Conservation (phyloP, 2,113 vertebrate species). For the Catharus bicknelli region DNA sequence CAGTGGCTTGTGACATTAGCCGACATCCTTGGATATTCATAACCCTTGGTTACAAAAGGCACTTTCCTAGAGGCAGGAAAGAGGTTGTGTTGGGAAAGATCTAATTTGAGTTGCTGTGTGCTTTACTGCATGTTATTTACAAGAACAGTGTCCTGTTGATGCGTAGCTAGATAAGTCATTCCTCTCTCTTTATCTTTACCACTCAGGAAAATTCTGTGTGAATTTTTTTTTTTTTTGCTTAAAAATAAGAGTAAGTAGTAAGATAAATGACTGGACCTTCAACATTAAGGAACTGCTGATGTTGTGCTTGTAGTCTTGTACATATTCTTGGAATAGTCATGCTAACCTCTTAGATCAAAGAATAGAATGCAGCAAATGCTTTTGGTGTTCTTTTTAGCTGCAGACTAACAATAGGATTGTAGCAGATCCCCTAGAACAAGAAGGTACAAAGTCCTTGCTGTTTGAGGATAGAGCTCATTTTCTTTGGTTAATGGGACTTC, state of each 20-base stretch:
- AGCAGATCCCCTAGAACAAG: not conserved
- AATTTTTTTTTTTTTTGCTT: not conserved
- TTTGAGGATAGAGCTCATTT: not conserved
- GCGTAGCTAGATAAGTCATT: not conserved
- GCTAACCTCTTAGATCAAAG: not conserved
- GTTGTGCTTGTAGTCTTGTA: not conserved
- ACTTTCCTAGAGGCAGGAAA: not conserved
- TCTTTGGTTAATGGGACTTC: not conserved
- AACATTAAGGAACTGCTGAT: not conserved
- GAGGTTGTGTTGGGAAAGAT: not conserved
- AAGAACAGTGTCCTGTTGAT: not conserved
- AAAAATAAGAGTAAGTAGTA: not conserved
- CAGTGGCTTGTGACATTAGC: not conserved
- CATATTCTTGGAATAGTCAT: not conserved
- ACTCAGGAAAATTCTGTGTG: not conserved
- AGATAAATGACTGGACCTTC: not conserved
- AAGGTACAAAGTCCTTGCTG: not conserved
- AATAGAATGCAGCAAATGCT: not conserved
- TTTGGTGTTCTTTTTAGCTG: not conserved
- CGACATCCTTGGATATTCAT: not conserved
- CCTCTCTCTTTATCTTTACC: not conserved
- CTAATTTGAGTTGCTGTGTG: not conserved
- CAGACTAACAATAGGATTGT: not conserved
- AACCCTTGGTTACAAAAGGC: not conserved
- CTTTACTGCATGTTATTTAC: not conserved